Base-by-base conservation (phyloP, 2,888 invertebrate species). In the Hedya salicella region DNA sequence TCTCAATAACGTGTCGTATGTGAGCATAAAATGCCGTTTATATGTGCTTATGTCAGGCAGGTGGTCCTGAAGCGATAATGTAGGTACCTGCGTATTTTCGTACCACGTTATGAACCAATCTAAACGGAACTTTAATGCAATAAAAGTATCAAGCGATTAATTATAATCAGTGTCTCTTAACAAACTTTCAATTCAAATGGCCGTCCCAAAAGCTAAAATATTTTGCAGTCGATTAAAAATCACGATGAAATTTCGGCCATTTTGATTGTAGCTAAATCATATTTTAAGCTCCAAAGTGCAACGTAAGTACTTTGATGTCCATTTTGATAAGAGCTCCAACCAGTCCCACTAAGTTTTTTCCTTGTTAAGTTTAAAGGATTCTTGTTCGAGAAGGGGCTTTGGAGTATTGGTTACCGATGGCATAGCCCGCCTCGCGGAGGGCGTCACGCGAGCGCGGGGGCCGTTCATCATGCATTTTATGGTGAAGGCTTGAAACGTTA, bases 391-490 rank as follows among this genome's bases (percentile, higher is more conserved):
- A 69, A 78, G 77, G 73, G 88, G 62, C 86, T 82, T 75, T 68
- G 57, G 71, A 76, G 79, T 14, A 74, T 69, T 86, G 85, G 90
- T 78, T 65, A 30, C 72, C 69, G 71, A 69, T 69, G 71, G 78
- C 73, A 68, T 73, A 67, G 83, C 82, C 85, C 85, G 83, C 86
- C 88, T 90, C 87, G 86, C 81, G 75, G 77, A 36, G 80, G 85
- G 87, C 86, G 88, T 89, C 89, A 87, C 87, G 90, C 89, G 83
- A 88, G 86, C 87, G 84, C 82, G 88, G 87, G 85, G 86, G 82
- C 82, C 87, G 88, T 91, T 79, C 85, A 89, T 92, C 91, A 92
- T 89, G 87, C 83, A 88, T 86, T 92, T 91, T 91, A 92, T 89
- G 85, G 81, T 69, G 71, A 78, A 78, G 85, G 84, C 82, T 88